Conservation (phyloP, 1,140 invertebrate genomes). For the Sinella curviseta region DNA sequence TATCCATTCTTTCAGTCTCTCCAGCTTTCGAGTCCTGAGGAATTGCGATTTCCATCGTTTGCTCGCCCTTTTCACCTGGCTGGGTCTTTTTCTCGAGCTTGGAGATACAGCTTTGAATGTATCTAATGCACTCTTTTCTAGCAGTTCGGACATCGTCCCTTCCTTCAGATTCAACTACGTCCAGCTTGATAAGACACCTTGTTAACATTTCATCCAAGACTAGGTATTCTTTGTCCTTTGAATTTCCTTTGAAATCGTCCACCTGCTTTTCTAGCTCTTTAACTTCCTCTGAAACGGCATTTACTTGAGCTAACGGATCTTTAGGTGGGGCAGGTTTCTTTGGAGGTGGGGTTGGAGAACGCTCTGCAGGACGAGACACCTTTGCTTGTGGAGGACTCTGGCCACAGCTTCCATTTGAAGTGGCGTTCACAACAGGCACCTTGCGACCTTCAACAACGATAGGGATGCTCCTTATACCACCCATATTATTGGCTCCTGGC, state of each 20-base stretch:
- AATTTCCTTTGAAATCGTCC: conserved; percentile 71
- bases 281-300: conserved; percentile 63
- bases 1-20: background rate
- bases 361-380: conserved; percentile 1
- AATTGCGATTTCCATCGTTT: background rate
- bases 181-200: conserved; percentile 73
- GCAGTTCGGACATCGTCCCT: conserved; percentile 82
- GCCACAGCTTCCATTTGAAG: conserved; percentile 59
- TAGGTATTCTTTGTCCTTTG: conserved; percentile 79
- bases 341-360: conserved; percentile 28
- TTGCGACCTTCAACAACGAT: conserved; percentile 82
- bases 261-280: conserved; percentile 74
- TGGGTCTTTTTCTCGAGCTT: conserved; percentile 70
- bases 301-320: conserved; percentile 38
- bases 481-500: background rate
- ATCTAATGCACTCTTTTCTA: conserved; percentile 81
- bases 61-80: background rate
- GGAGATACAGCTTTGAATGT: conserved; percentile 81
- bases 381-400: background rate
- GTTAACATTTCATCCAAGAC: conserved; percentile 94
- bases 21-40: background rate
- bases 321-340: conserved; percentile 36
- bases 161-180: conserved; percentile 87
- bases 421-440: conserved; percentile 62
- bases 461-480: conserved; percentile 73